Percentiles rank a stretch among this genome's conserved stretches.
Evolutionary conservation across 2,888 invertebrate genomes (phyloP).

Genomic region (Acanthosoma haemorrhoidale): DNA sequence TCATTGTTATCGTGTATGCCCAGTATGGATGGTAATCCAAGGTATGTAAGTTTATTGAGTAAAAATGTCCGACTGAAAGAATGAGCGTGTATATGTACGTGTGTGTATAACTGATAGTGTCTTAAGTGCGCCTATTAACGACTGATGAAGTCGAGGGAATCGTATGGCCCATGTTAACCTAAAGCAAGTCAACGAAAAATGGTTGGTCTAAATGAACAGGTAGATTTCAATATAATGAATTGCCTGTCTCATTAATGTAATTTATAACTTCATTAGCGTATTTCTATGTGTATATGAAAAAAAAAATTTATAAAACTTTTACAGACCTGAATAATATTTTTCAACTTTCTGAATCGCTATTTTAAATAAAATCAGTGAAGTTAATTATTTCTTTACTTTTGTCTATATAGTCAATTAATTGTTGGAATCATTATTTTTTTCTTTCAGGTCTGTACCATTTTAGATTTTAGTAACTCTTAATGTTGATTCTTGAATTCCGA

Average conservation of each 20-base stretch:
- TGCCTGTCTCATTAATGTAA: not conserved
- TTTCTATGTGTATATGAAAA: not conserved
- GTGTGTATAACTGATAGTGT: not conserved
- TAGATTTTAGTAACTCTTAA: not conserved
- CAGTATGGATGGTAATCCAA: not conserved
- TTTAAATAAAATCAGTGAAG: not conserved
- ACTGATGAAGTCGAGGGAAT: too few relatives aligned
- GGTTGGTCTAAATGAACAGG: not conserved
- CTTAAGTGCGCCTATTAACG: too few relatives aligned
- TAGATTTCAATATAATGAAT: not conserved
- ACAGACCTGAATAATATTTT: not conserved
- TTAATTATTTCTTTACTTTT: too few relatives aligned
- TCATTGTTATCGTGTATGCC: not conserved
- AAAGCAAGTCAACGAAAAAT: not conserved
- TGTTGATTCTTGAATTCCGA: not conserved
- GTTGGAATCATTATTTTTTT: not conserved
- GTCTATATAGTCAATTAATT: too few relatives aligned
- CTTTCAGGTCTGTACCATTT: not conserved
- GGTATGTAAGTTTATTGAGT: not conserved
- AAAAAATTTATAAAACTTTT: not conserved
- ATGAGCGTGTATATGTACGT: not conserved
- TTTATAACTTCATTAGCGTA: conserved; percentile 5
- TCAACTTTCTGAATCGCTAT: not conserved
- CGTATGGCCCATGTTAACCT: not conserved
- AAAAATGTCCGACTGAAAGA: not conserved